These are phyloP conservation scores for Mormyrops boulengeri DNA, from an alignment of 2,797 vertebrate species.

Conservation along the genomic window DNA sequence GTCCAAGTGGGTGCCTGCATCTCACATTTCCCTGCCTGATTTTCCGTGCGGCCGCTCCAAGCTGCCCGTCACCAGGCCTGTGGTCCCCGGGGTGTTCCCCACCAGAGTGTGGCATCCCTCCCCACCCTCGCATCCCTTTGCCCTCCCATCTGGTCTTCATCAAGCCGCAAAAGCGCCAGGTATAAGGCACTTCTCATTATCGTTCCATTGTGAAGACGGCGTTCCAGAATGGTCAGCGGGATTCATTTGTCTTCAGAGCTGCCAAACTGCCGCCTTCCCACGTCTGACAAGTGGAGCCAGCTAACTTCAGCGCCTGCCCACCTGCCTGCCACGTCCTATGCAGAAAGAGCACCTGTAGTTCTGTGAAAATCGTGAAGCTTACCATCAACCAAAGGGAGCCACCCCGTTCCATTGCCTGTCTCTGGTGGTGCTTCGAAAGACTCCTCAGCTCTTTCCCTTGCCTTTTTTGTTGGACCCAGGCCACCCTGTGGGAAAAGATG, in stretches of 20 bases:
- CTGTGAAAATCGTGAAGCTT: not conserved
- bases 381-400: not conserved
- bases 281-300: not conserved
- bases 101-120: not conserved
- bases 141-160: slow-evolving; percentile 9
- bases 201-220: not conserved
- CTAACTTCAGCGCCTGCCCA: not conserved
- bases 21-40: not conserved
- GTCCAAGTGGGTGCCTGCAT: not conserved
- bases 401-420: not conserved
- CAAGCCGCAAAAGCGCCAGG: not conserved
- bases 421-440: not conserved
- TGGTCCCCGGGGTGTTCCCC: not conserved
- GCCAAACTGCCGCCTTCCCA: not conserved
- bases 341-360: not conserved
- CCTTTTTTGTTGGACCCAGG: not conserved
- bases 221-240: not conserved
- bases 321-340: not conserved
- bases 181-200: not conserved
- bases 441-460: not conserved
- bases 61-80: not conserved
- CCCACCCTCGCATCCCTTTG: not conserved
- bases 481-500: slow-evolving; percentile 12
- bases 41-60: not conserved
- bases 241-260: not conserved